These are phyloP conservation scores for Ceraclea dissimilis DNA, from an alignment of 2,888 invertebrate species.

Conservation along the genomic window DNA sequence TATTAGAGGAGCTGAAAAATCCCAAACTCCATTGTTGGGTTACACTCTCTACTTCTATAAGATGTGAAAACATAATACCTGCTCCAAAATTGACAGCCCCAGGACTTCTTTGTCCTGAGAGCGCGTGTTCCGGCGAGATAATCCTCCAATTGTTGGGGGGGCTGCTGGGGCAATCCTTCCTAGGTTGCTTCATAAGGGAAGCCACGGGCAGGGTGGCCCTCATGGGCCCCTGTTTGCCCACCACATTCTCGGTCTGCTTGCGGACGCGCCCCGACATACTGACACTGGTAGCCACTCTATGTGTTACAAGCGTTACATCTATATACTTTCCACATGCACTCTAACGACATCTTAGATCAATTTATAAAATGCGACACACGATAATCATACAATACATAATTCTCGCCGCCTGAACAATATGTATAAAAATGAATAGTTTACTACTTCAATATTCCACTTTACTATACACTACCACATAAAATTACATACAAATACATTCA, in stretches of 20 bases:
- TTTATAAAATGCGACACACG: slow-evolving; percentile 10
- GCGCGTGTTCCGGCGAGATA: slow-evolving; percentile 61
- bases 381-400: slow-evolving; percentile 5
- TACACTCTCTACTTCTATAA: neutral
- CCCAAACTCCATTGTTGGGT: no score
- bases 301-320: slow-evolving; percentile 11
- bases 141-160: slow-evolving; percentile 61
- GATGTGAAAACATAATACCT: slow-evolving; percentile 40
- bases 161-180: slow-evolving; percentile 54
- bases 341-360: slow-evolving; percentile 17
- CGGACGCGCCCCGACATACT: slow-evolving; percentile 54
- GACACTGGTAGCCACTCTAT: slow-evolving; percentile 8
- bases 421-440: neutral
- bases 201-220: slow-evolving; percentile 70
- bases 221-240: slow-evolving; percentile 58
- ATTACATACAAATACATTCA: neutral
- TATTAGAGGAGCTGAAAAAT: no score
- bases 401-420: neutral
- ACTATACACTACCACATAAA: neutral
- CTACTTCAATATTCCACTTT: neutral
- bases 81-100: slow-evolving; percentile 65
- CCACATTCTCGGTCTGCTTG: slow-evolving; percentile 60
- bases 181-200: slow-evolving; percentile 60
- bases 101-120: slow-evolving; percentile 65
- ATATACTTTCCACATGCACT: slow-evolving; percentile 11